Base-by-base conservation (phyloP, 2,113 vertebrate genomes). In the Elephantulus edwardii region DNA sequence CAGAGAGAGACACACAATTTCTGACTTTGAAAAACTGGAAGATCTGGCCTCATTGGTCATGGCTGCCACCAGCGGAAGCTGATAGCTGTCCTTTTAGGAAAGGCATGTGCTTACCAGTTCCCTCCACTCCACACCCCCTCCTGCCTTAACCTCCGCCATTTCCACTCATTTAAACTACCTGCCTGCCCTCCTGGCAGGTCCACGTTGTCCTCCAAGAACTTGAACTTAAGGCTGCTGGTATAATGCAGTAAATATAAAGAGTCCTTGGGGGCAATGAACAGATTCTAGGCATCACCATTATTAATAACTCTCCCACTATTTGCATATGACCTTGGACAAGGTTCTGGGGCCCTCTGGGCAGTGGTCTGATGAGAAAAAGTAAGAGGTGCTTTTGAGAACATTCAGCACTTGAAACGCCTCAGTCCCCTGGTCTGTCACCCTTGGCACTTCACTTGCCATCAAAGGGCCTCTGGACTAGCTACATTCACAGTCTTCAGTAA, bases 61-160 rank as follows among this genome's bases (percentile, higher is more conserved):
- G 56, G 60, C 26, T 10, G 8, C 58, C 2, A 16, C 8, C 9
- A 19, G 44, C 35, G 14, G 24, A 38, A 46, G 54, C 54, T 8
- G 28, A 24, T 42, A 74, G 5, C 44, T 28, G 13, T 30, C n/a
- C 9, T 40, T 26, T 64, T 3, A 50, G 70, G 56, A 83, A 75
- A 46, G 35, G 20, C 33, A 2, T 20, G 14, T 46, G 26, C 24
- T 19, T 3, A 28, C 35, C 50, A 2, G 6, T 38, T 33, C 6
- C 6, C 50, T 16, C 38, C 1, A 6, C 0, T 0, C 72, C 38
- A 22, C 5, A 4, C 2, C 24, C 26, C 64, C 33, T 5, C 0
- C 76, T 22, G n/a, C 24, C 6, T 1, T 2, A 13, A 6, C 6
- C 50, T 20, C 58, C 20, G 24, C 17, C 52, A 52, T 38, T 30